Evolutionary conservation across 2,888 invertebrate genomes (phyloP), one percentile per base, ranked within the genome.

Genomic region (Meandrusa payeni): DNA sequence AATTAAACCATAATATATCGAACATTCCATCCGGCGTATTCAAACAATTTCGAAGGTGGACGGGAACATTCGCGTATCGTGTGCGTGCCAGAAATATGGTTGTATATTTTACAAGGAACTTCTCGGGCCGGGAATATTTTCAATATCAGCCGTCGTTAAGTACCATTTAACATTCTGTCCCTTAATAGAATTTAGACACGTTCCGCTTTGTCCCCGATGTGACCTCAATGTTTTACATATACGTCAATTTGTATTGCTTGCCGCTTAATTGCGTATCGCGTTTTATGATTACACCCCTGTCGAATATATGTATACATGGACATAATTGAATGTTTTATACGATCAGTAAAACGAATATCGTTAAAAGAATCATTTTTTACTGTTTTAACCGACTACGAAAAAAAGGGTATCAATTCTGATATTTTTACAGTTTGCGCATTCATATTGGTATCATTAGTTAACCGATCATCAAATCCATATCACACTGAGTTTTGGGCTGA

Each of bases 161-260:
- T 27, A 17, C 32, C 19, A 40, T 33, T 48, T 37, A 46, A 40
- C 28, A 41, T 46, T 46, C 26, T 40, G 28, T 34, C 34, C 29
- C 31, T 32, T 43, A 47, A 47, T 40, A 37, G 36, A 43, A 43
- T 43, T 37, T 13, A 15, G 23, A 43, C 13, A 42, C 33, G 33
- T 34, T 27, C 33, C n/a, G 7, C 28, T 13, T 17, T 10, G 20
- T 5, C 32, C 9, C 32, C 23, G 22, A 47, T 42, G 23, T 29
- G 36, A 6, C 22, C 19, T 15, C 26, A 46, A 33, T 24, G 34
- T 42, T 39, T 46, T 38, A 38, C 15, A 32, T 9, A 17, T 38
- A 38, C 15, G 27, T 9, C 15, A 34, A 47, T 47, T 42, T 42
- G 17, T 40, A 47, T 36, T 20, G 27, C 12, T 9, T 9, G 5